phyloP scores from a whole-genome alignment of 2,888 invertebrate genomes.

The Stenoptilia bipunctidactyla region DNA sequence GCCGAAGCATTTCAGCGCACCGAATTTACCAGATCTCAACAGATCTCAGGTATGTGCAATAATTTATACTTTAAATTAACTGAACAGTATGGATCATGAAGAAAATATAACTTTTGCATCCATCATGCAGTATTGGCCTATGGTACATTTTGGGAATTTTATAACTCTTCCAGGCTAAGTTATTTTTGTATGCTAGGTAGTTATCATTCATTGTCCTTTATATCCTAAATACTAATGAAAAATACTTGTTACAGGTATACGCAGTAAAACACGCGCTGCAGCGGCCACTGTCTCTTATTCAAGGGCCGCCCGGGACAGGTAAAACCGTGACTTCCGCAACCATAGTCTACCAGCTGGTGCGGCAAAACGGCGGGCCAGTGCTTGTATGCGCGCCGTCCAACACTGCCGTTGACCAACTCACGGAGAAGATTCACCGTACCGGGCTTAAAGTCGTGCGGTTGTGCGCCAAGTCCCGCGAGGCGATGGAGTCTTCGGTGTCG shows the following conservation, averaged over 20 bases:
- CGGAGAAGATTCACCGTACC: conserved; percentile 98
- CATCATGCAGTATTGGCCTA: too few relatives aligned
- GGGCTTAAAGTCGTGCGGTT: conserved; percentile 94
- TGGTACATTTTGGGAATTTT: too few relatives aligned
- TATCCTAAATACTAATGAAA: too few relatives aligned
- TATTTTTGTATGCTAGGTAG: too few relatives aligned
- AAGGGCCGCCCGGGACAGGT: conserved; percentile 97
- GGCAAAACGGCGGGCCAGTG: conserved; percentile 94
- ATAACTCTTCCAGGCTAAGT: too few relatives aligned
- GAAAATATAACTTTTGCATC: too few relatives aligned
- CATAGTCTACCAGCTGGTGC: conserved; percentile 97
- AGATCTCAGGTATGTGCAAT: conserved; percentile 81
- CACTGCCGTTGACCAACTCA: conserved; percentile 98
- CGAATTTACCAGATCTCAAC: conserved; percentile 97
- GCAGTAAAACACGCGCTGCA: conserved; percentile 98
- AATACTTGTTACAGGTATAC: conserved; percentile 81
- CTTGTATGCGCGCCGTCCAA: conserved; percentile 99
- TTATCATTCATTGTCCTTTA: too few relatives aligned
- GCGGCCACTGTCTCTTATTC: conserved; percentile 94
- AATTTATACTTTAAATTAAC: background rate
- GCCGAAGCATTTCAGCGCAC: conserved; percentile 97
- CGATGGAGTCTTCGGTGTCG: conserved; percentile 97
- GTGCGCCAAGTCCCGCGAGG: conserved; percentile 98
- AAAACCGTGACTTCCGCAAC: conserved; percentile 99
- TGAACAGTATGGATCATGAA: too few relatives aligned